Evolutionary conservation across 2,797 vertebrate species (phyloP).

Genomic region (Sus cebifrons): DNA sequence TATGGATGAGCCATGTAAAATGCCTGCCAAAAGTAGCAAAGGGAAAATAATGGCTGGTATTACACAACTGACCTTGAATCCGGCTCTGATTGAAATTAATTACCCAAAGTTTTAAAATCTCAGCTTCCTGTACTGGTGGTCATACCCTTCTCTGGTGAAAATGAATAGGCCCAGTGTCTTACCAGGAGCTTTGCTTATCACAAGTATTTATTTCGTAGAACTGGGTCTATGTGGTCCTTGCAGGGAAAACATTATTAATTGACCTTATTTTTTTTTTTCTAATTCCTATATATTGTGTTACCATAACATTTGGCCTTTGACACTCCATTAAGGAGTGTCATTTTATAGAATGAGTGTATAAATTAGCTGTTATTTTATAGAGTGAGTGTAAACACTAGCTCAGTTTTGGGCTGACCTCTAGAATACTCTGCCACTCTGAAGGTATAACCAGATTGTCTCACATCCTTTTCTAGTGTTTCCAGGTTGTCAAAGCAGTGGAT

Average conservation of each 20-base stretch:
- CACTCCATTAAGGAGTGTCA: conserved; percentile 75
- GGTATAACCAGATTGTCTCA: conserved; percentile 83
- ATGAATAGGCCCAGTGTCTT: conserved; percentile 88
- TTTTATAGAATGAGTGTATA: conserved; percentile 83
- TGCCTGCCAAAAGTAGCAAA: conserved; percentile 88
- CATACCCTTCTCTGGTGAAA: conserved; percentile 85
- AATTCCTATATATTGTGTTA: conserved; percentile 69
- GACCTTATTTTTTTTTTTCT: conserved; percentile 64
- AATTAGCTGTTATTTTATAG: conserved; percentile 83
- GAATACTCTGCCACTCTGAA: conserved; percentile 82
- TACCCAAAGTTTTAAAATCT: conserved; percentile 88
- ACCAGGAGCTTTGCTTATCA: conserved; percentile 88
- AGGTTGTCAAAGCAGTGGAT: conserved; percentile 79
- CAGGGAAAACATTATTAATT: conserved; percentile 87
- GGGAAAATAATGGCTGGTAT: conserved; percentile 90
- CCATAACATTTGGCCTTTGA: conserved; percentile 65
- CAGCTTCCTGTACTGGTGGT: conserved; percentile 86
- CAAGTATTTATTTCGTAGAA: conserved; percentile 89
- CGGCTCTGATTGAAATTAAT: conserved; percentile 91
- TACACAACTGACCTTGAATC: conserved; percentile 91
- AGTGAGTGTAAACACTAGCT: conserved; percentile 85
- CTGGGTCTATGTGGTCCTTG: conserved; percentile 82
- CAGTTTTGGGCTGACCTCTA: conserved; percentile 83
- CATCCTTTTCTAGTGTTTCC: conserved; percentile 84
- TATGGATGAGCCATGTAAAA: conserved; percentile 88